Conservation (phyloP, 1,140 invertebrate genomes). For the Mamestra configurata region DNA sequence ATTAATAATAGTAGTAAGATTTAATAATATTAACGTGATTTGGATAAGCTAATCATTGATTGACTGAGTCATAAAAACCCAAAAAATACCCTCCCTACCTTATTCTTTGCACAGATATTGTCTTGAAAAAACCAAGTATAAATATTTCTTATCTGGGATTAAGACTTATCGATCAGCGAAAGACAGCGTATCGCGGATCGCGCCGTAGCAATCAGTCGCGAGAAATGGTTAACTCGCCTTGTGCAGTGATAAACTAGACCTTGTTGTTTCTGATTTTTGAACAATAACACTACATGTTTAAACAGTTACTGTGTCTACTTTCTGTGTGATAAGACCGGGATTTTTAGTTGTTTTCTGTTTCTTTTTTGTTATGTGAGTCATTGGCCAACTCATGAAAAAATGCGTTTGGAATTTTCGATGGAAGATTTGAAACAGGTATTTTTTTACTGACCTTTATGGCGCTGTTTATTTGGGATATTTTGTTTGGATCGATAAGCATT, state of each 20-base stretch:
- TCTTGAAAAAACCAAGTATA: too few relatives aligned
- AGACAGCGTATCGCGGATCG: slow-evolving; percentile 13
- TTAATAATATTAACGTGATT: too few relatives aligned
- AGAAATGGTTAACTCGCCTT: not conserved
- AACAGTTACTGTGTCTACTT: not conserved
- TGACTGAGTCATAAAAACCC: too few relatives aligned
- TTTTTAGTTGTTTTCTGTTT: not conserved
- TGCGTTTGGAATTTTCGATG: not conserved
- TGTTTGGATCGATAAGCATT: too few relatives aligned
- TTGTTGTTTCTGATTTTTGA: not conserved
- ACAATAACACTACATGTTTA: not conserved
- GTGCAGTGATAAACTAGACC: not conserved
- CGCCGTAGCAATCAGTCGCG: not conserved
- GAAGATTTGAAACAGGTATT: not conserved
- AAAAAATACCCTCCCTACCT: too few relatives aligned
- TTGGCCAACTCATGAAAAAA: not conserved
- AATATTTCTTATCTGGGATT: slow-evolving; percentile 18
- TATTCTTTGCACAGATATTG: too few relatives aligned
- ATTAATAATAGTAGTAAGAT: too few relatives aligned
- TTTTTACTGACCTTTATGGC: not conserved
- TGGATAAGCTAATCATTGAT: too few relatives aligned
- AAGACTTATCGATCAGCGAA: not conserved
- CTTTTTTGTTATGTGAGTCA: too few relatives aligned
- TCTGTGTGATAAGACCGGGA: not conserved
- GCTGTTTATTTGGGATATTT: too few relatives aligned